phyloP scores from a whole-genome alignment of 2,113 vertebrate genomes.

The Pseudonaja textilis region DNA sequence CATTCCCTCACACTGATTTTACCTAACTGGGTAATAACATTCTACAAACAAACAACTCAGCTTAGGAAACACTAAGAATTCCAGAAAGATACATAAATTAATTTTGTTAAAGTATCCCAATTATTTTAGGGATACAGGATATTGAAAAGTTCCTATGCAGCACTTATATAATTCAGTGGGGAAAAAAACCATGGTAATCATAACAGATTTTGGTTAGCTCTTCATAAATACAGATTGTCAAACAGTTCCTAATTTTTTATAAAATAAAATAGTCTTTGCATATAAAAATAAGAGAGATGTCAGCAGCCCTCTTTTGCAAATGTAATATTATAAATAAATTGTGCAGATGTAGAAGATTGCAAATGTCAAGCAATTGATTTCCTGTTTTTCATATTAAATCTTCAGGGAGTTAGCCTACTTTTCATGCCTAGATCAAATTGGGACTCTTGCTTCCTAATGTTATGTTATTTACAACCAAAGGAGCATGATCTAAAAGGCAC shows the following conservation, averaged over 20 bases:
- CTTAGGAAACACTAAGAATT: not conserved
- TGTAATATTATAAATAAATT: slow-evolving; percentile 45
- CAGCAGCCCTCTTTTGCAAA: not conserved
- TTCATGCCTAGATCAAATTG: slow-evolving; percentile 3
- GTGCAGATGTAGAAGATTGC: slow-evolving; percentile 1
- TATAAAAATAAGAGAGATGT: not conserved
- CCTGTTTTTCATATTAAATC: slow-evolving; percentile 29
- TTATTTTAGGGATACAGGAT: not conserved
- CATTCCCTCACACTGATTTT: not conserved
- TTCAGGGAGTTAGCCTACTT: slow-evolving; percentile 7
- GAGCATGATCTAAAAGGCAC: slow-evolving; percentile 28
- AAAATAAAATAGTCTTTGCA: not conserved
- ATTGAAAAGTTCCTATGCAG: not conserved
- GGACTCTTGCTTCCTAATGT: slow-evolving; percentile 31
- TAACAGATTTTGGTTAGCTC: not conserved
- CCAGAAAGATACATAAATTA: not conserved
- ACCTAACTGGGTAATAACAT: not conserved
- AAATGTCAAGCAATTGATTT: slow-evolving; percentile 27
- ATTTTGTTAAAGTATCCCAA: not conserved
- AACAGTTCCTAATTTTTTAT: not conserved
- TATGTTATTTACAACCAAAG: slow-evolving; percentile 16
- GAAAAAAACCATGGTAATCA: not conserved
- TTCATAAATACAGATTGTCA: not conserved
- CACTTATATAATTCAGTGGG: not conserved
- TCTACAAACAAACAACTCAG: not conserved